Base-by-base conservation (phyloP, 1,140 invertebrate genomes). In the Anagrus nilaparvatae region DNA sequence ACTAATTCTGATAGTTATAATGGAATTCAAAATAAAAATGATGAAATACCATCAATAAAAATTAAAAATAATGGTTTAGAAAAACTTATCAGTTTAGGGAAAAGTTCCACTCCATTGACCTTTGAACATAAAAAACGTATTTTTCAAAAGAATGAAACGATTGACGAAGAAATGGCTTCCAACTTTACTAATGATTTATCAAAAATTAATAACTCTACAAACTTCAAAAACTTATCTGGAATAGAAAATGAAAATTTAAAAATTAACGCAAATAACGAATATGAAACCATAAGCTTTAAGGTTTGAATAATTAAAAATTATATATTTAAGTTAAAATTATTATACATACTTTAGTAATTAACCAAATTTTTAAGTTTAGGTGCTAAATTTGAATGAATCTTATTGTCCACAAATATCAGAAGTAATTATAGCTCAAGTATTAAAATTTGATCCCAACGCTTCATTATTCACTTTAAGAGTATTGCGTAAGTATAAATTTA, bases 381-480 rank as follows among this genome's bases (percentile, higher is more conserved):
- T 58, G 38, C 43, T 59, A 0, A 55, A 48, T 43, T 50, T 60
- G 17, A 53, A 43, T 5, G 17, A 40, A 7, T 50, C 59, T 34
- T 61, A 56, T 36, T 50, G 46, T 7, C 58, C 58, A 8, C 48
- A 54, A 45, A 12, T 59, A 13, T 61, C 59, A 4, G 29, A 46
- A 4, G 49, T 50, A 13, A 53, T 61, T n/a, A 32, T 53, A n/a
- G 59, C 41, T 1, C 37, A 50, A 39, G 44, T 53, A 14, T 3
- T 56, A 17, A 24, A 20, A 14, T 36, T 13, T 24, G 34, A 33
- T 27, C 3, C 27, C 12, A 27, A 40, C 17, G 39, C 18, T 23
- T 16, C 23, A 13, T 6, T 36, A 4, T 58, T 51, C 8, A 49
- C 34, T 0, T 42, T 58, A 2, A 49, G 55, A 48, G 30, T 60